Evolutionary conservation across 1,140 invertebrate species (phyloP), one percentile per base, ranked within the genome.

Genomic region (Asobara japonica): DNA sequence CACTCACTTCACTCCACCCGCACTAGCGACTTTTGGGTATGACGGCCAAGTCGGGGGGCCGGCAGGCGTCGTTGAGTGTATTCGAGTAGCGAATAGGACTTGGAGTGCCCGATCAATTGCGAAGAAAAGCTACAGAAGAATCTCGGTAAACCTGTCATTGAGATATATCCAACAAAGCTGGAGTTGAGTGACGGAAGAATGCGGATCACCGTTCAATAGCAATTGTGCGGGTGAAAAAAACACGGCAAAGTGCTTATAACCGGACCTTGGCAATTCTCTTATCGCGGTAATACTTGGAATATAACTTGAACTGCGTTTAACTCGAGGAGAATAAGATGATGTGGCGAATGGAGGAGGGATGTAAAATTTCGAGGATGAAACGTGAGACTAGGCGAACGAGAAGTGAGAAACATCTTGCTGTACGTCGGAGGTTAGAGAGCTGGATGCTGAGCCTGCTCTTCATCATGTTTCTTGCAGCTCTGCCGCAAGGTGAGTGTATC

Each of bases 41-140:
- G 84, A 84, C 83, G 83, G 82, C 79, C 62, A 83, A 83, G 73
- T 84, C 83, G 74, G 83, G 81, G 71, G 82, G 82, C 65, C 74
- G 75, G 67, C 72, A 56, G 61, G 66, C 31, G 30, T 70, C 20
- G 33, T 31, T 62, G 51, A 68, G 70, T 65, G 51, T 27, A 72
- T 65, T 69, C 72, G 77, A 78, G 74, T 76, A 79, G 76, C 76
- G 71, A 56, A 25, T 18, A 2, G 8, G 5, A 13, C 22, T 56
- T 22, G 51, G 25, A 5, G 36, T 38, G 2, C 2, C 36, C 2
- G 2, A 38, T 8, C n/a, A 45, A 45, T 45, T 45, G 41, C 5
- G n/a, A 45, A 45, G 8, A 18, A 16, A 5, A 41, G n/a, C n/a
- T n/a, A 45, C 7, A 18, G 5, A 2, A 45, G n/a, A 45, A 18